These are phyloP conservation scores for Theodoxus fluviatilis DNA, from an alignment of 2,888 invertebrate genomes.

Conservation along the genomic window DNA sequence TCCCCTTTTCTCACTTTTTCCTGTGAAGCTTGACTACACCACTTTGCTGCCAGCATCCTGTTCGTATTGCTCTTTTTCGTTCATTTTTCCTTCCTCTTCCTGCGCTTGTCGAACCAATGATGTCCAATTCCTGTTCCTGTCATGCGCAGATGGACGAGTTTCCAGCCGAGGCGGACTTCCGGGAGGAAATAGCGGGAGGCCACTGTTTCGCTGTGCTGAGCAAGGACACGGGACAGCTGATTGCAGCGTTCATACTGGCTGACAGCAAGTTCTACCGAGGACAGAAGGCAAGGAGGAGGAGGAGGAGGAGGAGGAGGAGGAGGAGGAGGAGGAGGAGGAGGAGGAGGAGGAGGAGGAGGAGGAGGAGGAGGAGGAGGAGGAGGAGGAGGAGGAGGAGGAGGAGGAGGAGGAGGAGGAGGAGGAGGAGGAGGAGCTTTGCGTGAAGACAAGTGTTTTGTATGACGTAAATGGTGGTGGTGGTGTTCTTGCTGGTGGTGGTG, in stretches of 20 bases:
- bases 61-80: no score
- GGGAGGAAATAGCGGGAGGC: constrained; percentile 36
- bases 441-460: no score
- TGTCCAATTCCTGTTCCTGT: no score
- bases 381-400: constrained; percentile 6
- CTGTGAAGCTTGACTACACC: no score
- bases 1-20: no score
- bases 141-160: no score
- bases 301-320: not conserved
- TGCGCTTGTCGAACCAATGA: no score
- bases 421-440: no score
- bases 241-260: constrained; percentile 39
- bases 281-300: constrained; percentile 35
- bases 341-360: no score
- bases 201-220: constrained; percentile 37
- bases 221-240: constrained; percentile 34
- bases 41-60: no score
- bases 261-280: constrained; percentile 39
- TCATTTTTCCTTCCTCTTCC: no score
- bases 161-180: constrained; percentile 34
- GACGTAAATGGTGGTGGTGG: constrained; percentile 25
- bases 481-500: constrained; percentile 14
- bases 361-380: constrained; percentile 12
- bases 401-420: constrained; percentile 12
- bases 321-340: constrained; percentile 6